Base-by-base conservation (phyloP, 2,797 vertebrate species). In the Argyrosomus regius region DNA sequence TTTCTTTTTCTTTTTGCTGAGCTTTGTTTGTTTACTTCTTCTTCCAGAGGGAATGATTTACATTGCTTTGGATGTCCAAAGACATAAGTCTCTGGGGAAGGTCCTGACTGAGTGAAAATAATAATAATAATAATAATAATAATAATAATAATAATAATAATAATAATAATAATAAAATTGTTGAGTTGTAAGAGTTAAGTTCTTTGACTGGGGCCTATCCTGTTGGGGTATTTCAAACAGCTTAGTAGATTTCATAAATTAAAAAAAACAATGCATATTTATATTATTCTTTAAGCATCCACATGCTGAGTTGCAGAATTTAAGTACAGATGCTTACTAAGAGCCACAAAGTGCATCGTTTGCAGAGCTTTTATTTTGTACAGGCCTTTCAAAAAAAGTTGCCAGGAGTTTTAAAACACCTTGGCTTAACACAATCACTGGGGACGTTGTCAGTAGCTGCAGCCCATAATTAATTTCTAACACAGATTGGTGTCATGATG, bases 11-110 rank as follows among this genome's bases (percentile, higher is more conserved):
- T 53, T 13, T 57, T 31, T 7, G n/a, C 41, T 57, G 18, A 18
- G 11, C 26, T 63, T 41, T 54, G 28, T 74, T 81, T 84, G 46
- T 77, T 84, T 80, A 63, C 81, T 39, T 87, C 45, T 75, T 52
- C 35, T 57, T 59, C n/a, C 26, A 73, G 75, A 39, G 61, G 72
- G 48, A 75, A 53, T 60, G 5, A 45, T 52, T 54, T 50, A 3
- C 22, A 66, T 61, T 17, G 31, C 56, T 74, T 50, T 52, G 48
- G 62, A 74, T 28, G 17, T 63, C 35, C 13, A 56, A 20, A 24
- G n/a, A 26, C 17, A 68, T 45, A 41, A 52, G 7, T 56, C 28
- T 52, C 54, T 9, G 2, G 35, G 49, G 0, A 16, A 35, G 26
- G 28, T 62, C 12, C 18, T 26, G 13, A 53, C 56, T 22, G 12